These are phyloP conservation scores for Thera britannica DNA, from an alignment of 2,888 invertebrate genomes.

Conservation along the genomic window DNA sequence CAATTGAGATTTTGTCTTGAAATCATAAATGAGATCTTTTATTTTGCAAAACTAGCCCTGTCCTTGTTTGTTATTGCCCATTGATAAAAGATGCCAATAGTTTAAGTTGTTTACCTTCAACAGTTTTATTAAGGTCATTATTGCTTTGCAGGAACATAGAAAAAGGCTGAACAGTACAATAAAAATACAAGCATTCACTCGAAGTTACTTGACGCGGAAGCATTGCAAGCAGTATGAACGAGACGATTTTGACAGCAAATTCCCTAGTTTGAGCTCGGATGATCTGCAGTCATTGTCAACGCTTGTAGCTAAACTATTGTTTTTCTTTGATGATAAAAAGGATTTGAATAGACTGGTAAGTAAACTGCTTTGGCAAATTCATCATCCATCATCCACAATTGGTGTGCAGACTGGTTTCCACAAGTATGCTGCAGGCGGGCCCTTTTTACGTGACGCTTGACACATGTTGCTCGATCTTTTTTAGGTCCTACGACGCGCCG, in stretches of 20 bases:
- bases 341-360: conserved; percentile 84
- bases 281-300: conserved; percentile 79
- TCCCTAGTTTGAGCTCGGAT: conserved; percentile 73
- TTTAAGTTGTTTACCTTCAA: too few relatives aligned
- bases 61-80: too few relatives aligned
- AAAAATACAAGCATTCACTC: conserved; percentile 91
- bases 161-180: conserved; percentile 90
- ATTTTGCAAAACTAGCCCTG: too few relatives aligned
- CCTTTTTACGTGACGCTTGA: too few relatives aligned
- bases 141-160: conserved; percentile 85
- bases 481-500: too few relatives aligned
- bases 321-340: conserved; percentile 89
- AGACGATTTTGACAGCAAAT: conserved; percentile 87
- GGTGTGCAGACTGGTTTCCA: too few relatives aligned
- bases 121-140: not conserved
- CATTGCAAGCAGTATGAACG: conserved; percentile 87
- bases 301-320: conserved; percentile 88
- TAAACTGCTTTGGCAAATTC: not conserved
- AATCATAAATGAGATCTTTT: too few relatives aligned
- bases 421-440: too few relatives aligned
- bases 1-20: too few relatives aligned
- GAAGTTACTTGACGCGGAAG: conserved; percentile 90
- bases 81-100: too few relatives aligned
- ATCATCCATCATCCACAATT: too few relatives aligned
- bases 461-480: too few relatives aligned